phyloP scores from a whole-genome alignment of 2,888 invertebrate species.

The Baccha elongata region DNA sequence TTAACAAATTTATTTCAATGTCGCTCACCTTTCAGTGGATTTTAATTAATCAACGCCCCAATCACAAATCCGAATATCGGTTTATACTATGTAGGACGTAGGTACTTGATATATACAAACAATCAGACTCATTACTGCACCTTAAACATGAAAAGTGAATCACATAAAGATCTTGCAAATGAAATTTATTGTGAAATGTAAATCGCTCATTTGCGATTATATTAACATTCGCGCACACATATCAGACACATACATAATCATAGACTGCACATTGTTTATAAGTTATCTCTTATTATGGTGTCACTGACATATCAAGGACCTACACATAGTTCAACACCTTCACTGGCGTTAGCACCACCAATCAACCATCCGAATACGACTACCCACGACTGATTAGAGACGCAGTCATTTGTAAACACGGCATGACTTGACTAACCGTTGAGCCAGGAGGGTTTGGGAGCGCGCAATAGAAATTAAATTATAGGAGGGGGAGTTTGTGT shows the following conservation, averaged over 20 bases:
- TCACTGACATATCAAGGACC: conserved; percentile 65
- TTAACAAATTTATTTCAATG: no score
- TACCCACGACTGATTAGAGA: conserved; percentile 63
- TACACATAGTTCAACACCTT: conserved; percentile 68
- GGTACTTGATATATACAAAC: no score
- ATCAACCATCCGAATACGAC: conserved; percentile 57
- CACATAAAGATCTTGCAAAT: conserved; percentile 12
- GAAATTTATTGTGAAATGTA: background rate
- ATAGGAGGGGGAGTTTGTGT: conserved; percentile 28
- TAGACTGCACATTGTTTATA: conserved; percentile 6
- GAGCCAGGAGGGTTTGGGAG: no score
- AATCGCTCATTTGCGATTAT: conserved; percentile 8
- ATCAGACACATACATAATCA: background rate
- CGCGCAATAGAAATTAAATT: conserved; percentile 28
- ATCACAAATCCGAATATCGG: no score
- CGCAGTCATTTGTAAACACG: conserved; percentile 61
- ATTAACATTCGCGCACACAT: background rate
- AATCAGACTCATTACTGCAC: no score
- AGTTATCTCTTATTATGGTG: conserved; percentile 60
- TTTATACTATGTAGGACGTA: no score
- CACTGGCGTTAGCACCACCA: conserved; percentile 39
- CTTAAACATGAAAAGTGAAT: conserved; percentile 10
- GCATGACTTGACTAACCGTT: background rate
- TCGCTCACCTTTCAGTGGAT: no score
- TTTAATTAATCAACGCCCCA: no score